Conservation (phyloP, 1,140 invertebrate species). For the Leptopilina boulardi region DNA sequence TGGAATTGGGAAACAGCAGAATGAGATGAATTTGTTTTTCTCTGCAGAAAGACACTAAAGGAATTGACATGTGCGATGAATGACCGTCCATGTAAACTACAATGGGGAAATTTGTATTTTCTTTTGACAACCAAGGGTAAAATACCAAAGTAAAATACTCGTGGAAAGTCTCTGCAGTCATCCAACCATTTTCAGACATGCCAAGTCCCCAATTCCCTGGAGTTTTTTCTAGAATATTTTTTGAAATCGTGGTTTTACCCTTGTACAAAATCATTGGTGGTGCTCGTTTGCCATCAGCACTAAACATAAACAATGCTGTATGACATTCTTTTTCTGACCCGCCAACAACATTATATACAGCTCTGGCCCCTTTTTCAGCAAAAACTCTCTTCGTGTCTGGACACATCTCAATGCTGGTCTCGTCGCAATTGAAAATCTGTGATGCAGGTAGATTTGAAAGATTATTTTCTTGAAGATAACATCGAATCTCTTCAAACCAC, state of each 20-base stretch:
- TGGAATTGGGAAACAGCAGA: conserved; percentile 65
- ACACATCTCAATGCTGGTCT: conserved; percentile 64
- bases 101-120: conserved; percentile 59
- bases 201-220: conserved; percentile 64
- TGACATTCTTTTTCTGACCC: conserved; percentile 55
- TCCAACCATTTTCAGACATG: conserved; percentile 69
- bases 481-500: conserved; percentile 54
- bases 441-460: conserved; percentile 48
- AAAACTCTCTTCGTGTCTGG: conserved; percentile 62
- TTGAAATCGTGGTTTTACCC: conserved; percentile 55
- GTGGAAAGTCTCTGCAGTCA: conserved; percentile 70
- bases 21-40: conserved; percentile 60
- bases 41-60: conserved; percentile 53
- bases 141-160: conserved; percentile 64
- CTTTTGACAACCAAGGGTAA: conserved; percentile 55
- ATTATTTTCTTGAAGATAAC: conserved; percentile 50
- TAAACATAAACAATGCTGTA: conserved; percentile 61
- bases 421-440: conserved; percentile 66
- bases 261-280: conserved; percentile 60
- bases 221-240: conserved; percentile 45
- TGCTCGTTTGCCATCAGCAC: conserved; percentile 51
- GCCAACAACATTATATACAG: conserved; percentile 63
- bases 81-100: conserved; percentile 68
- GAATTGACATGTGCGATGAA: conserved; percentile 54
- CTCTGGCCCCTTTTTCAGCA: conserved; percentile 59